Conservation (phyloP, 2,797 vertebrate genomes). For the Huso huso region DNA sequence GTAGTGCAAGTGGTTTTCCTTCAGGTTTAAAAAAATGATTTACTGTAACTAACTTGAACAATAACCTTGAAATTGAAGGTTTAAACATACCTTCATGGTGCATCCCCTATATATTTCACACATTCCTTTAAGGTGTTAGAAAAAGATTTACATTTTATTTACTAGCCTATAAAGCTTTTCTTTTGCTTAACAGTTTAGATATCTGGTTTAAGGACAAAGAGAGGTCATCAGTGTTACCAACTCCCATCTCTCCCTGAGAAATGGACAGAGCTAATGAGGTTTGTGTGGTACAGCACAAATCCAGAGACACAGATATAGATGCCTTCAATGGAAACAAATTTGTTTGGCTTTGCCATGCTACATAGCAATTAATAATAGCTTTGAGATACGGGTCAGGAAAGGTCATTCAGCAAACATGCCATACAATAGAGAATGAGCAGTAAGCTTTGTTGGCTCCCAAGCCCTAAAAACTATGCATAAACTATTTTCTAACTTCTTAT, state of each 20-base stretch:
- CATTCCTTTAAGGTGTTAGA: no score
- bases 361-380: conserved; percentile 97
- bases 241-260: conserved; percentile 68
- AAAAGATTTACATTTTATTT: no score
- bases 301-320: conserved; percentile 95
- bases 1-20: no score
- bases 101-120: no score
- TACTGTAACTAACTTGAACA: no score
- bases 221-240: conserved; percentile 65
- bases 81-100: no score
- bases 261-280: conserved; percentile 95
- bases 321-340: conserved; percentile 98
- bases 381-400: conserved; percentile 77
- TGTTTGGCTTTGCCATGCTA: conserved; percentile 98
- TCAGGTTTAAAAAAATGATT: no score
- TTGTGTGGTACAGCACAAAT: conserved; percentile 90
- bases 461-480: conserved; percentile 47
- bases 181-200: conserved; percentile 40
- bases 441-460: conserved; percentile 39
- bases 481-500: conserved; percentile 63
- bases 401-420: conserved; percentile 69
- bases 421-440: conserved; percentile 54
- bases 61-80: no score
- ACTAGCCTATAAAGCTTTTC: neutral
- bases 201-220: conserved; percentile 65